phyloP scores from a whole-genome alignment of 2,797 vertebrate genomes.

The Coluber constrictor region DNA sequence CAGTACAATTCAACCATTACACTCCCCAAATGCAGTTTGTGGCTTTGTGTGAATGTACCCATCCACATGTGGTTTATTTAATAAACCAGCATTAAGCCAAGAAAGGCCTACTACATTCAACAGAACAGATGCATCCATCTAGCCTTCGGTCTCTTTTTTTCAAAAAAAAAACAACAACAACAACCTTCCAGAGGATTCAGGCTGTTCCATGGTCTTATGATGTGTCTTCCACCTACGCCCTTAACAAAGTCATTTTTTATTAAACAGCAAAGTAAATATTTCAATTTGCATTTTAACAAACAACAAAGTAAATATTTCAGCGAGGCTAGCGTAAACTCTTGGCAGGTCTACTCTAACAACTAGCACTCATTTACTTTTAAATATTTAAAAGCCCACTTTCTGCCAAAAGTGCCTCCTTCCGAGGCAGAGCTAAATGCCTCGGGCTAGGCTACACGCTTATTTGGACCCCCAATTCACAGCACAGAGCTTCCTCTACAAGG shows the following conservation, averaged over 20 bases:
- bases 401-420: slow-evolving; percentile 44
- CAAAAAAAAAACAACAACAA: too few relatives aligned
- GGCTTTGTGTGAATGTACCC: not conserved
- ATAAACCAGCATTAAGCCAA: not conserved
- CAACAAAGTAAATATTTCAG: slow-evolving; percentile 59
- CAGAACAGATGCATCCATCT: not conserved
- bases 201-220: slow-evolving; percentile 27
- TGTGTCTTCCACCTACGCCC: not conserved
- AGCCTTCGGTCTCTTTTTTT: not conserved
- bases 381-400: slow-evolving; percentile 66
- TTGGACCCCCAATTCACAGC: slow-evolving; percentile 43
- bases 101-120: not conserved
- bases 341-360: slow-evolving; percentile 61
- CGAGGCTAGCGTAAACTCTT: slow-evolving; percentile 59
- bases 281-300: slow-evolving; percentile 59
- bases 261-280: slow-evolving; percentile 61
- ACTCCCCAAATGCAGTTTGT: not conserved
- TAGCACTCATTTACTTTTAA: slow-evolving; percentile 64
- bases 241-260: slow-evolving; percentile 62
- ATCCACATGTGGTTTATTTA: not conserved
- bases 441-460: slow-evolving; percentile 34
- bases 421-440: not conserved
- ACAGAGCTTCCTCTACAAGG: not conserved
- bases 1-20: not conserved
- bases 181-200: slow-evolving; percentile 38